Conservation (phyloP, 30 jellyfish, hydroid and myxozoan species). For the Cassiopea andromeda region DNA sequence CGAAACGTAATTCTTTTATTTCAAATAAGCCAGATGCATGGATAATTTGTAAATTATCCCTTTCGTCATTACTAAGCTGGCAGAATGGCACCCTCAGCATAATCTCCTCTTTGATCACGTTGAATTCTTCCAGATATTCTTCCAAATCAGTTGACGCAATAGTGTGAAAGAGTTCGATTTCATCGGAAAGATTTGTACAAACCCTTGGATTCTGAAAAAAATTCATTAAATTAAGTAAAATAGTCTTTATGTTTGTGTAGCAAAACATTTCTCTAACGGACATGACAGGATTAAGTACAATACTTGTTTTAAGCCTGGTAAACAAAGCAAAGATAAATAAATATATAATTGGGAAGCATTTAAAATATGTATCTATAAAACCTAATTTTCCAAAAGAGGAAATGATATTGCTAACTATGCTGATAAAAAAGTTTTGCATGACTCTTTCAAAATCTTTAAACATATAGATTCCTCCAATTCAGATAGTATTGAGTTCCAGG, state of each 20-base stretch:
- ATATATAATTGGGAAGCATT: no score
- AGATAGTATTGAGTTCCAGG: no score
- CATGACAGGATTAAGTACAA: no score
- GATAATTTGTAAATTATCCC: neutral
- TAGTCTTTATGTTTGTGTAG: neutral
- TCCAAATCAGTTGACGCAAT: constrained; percentile 18
- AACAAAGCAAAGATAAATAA: no score
- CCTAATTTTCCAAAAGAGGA: no score
- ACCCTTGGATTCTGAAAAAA: constrained; percentile 20
- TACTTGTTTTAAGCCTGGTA: no score
- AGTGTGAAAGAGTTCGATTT: constrained; percentile 24
- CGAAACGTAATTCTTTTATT: neutral
- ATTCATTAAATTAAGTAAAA: neutral
- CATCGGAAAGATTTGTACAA: constrained; percentile 25
- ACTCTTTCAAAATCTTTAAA: no score
- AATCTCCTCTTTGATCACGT: neutral
- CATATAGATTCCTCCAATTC: no score
- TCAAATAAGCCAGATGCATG: neutral
- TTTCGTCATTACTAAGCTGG: neutral
- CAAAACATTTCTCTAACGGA: neutral
- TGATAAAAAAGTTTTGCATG: no score
- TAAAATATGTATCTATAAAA: no score
- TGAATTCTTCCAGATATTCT: constrained; percentile 2
- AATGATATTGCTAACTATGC: no score
- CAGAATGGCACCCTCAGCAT: constrained; percentile 8